Evolutionary conservation across 2,113 vertebrate species (phyloP).

Genomic region (Acanthisitta chloris): DNA sequence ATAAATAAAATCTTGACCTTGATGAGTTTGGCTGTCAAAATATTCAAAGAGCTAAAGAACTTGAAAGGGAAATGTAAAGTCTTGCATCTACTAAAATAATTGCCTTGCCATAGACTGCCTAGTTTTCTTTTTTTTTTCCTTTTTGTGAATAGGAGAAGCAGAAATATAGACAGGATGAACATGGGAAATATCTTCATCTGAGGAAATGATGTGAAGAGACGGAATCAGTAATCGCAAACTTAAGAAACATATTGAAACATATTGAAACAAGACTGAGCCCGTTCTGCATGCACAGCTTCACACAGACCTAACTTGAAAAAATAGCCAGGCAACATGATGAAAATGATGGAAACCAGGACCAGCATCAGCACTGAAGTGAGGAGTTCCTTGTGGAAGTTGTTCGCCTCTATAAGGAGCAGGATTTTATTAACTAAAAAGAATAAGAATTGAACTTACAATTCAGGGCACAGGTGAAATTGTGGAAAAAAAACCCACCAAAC

Average conservation of each 20-base stretch:
- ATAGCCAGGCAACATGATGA: too few relatives aligned
- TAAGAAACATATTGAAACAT: neutral
- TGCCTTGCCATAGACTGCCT: neutral
- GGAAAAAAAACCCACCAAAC: too few relatives aligned
- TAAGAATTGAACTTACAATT: neutral
- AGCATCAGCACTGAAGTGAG: too few relatives aligned
- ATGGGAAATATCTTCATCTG: neutral
- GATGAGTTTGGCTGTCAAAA: neutral
- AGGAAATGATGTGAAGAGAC: neutral
- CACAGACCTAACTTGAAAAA: too few relatives aligned
- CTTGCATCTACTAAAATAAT: neutral
- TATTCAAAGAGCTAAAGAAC: neutral
- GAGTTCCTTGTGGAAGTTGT: too few relatives aligned
- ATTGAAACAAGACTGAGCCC: too few relatives aligned
- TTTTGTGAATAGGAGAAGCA: neutral
- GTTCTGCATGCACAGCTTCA: too few relatives aligned
- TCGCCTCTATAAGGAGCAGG: neutral
- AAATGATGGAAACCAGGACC: too few relatives aligned
- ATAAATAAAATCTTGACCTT: neutral
- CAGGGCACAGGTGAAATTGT: neutral
- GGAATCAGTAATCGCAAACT: neutral
- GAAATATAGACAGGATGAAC: neutral
- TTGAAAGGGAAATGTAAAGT: neutral
- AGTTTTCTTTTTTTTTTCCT: neutral
- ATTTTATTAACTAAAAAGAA: neutral